Evolutionary conservation across 2,797 vertebrate genomes (phyloP), one percentile per base, ranked within the genome.

Genomic region (Labroides dimidiatus): DNA sequence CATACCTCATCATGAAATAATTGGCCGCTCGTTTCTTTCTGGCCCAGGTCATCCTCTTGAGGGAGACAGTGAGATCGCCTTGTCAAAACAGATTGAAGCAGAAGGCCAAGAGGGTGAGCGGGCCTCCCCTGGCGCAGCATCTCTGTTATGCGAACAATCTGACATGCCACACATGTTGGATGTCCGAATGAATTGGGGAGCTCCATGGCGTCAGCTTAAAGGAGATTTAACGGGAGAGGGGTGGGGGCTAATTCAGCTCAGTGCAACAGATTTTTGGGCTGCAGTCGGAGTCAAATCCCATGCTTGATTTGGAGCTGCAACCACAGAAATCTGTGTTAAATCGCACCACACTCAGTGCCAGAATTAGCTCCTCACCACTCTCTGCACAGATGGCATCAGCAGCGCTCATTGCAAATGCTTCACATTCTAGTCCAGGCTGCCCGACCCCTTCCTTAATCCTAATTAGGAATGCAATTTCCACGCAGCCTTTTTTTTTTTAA

Each of bases 391-490:
- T 94, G 94, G 93, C 91, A 87, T 87, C 83, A 75, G 85, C 80
- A 51, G 77, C 76, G 57, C 89, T 92, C 85, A 20, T 69, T 88
- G 90, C 91, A 89, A 92, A 94, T 94, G 91, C 91, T 89, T 93
- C 60, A 51, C 92, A 94, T 93, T 93, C 91, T 89, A 77, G 83
- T 91, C 87, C 88, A 81, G 87, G 72, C 84, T 85, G 90, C 89
- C 91, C 85, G 90, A 93, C 91, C 93, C 90, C 89, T 91, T 93
- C 91, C 89, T 91, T 94, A 94, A 95, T 93, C 94, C 94, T 93
- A 93, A 95, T 94, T 94, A 94, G 92, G 93, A 93, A 93, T 92
- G 89, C 89, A 87, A 91, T 93, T 91, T 92, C 84, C 75, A 87
- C 74, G 65, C 78, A 70, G 80, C 86, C 74, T 81, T 86, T 89